Evolutionary conservation across 2,888 invertebrate genomes (phyloP).

Genomic region (Schrankia costaestrigalis): DNA sequence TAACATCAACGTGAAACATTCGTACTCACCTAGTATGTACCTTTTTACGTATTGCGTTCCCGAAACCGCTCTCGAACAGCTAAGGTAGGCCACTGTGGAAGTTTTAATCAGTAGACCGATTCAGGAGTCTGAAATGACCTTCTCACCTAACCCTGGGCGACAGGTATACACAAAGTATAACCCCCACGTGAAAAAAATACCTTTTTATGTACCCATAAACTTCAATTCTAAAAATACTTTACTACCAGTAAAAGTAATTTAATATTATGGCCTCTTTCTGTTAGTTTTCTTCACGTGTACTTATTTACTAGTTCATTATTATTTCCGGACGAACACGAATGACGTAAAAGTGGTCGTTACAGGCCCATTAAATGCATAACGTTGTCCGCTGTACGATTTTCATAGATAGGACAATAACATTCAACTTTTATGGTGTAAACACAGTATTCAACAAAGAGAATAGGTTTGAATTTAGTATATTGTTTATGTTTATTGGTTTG

Average conservation of each 20-base stretch:
- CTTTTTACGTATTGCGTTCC: too few relatives aligned
- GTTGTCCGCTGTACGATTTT: slow-evolving; percentile 20
- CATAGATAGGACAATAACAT: slow-evolving; percentile 25
- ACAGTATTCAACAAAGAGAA: slow-evolving; percentile 16
- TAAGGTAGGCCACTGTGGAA: too few relatives aligned
- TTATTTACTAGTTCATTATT: slow-evolving; percentile 19
- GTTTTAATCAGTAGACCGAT: too few relatives aligned
- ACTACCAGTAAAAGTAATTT: slow-evolving; percentile 11
- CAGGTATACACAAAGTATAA: too few relatives aligned
- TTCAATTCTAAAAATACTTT: slow-evolving; percentile 5
- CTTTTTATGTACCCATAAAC: slow-evolving; percentile 6
- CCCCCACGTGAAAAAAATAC: too few relatives aligned
- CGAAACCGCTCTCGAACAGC: too few relatives aligned
- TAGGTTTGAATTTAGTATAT: slow-evolving; percentile 11
- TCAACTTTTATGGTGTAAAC: slow-evolving; percentile 22
- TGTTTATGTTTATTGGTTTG: not conserved
- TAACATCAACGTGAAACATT: too few relatives aligned
- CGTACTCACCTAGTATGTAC: too few relatives aligned
- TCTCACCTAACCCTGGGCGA: too few relatives aligned
- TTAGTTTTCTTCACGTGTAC: slow-evolving; percentile 14
- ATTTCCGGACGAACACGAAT: slow-evolving; percentile 22
- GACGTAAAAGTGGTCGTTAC: slow-evolving; percentile 32
- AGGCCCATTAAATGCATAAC: slow-evolving; percentile 25
- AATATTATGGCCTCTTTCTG: slow-evolving; percentile 6
- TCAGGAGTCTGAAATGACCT: too few relatives aligned